A percentile compares a stretch with the other conserved stretches of the same genome.
These are phyloP conservation scores for Agrochola lychnidis DNA, from an alignment of 2,888 invertebrate species.

Conservation along the genomic window DNA sequence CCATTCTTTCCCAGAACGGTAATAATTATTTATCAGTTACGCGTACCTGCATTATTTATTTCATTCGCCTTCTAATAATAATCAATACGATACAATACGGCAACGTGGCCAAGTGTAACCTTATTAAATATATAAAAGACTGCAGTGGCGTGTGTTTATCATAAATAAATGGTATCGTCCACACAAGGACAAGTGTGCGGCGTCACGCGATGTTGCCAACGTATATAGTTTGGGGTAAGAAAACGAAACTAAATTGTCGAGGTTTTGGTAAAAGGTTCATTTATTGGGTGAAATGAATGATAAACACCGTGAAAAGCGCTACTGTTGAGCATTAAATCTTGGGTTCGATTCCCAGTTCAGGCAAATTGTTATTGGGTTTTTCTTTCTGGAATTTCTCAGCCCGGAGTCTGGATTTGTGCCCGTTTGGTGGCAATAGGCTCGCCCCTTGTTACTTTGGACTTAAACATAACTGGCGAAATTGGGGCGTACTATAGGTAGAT, in stretches of 20 bases:
- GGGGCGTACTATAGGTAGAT: too few relatives aligned
- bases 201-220: constrained; percentile 38
- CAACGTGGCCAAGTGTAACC: constrained; percentile 41
- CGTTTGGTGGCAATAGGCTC: neutral
- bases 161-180: constrained; percentile 56
- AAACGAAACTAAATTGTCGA: constrained; percentile 12
- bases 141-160: constrained; percentile 62
- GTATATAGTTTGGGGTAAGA: constrained; percentile 6
- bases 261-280: neutral
- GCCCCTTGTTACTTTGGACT: neutral
- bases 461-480: neutral
- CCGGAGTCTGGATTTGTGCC: neutral
- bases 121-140: constrained; percentile 59
- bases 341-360: neutral
- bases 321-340: neutral
- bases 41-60: constrained; percentile 27
- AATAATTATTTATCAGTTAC: constrained; percentile 3
- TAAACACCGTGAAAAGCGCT: neutral
- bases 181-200: constrained; percentile 47
- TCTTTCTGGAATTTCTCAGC: neutral
- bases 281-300: neutral
- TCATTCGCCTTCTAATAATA: constrained; percentile 12
- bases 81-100: constrained; percentile 46
- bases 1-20: neutral
- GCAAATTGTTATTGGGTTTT: neutral